phyloP scores from a whole-genome alignment of 2,113 vertebrate genomes.

The Sphaerodactylus townsendi region DNA sequence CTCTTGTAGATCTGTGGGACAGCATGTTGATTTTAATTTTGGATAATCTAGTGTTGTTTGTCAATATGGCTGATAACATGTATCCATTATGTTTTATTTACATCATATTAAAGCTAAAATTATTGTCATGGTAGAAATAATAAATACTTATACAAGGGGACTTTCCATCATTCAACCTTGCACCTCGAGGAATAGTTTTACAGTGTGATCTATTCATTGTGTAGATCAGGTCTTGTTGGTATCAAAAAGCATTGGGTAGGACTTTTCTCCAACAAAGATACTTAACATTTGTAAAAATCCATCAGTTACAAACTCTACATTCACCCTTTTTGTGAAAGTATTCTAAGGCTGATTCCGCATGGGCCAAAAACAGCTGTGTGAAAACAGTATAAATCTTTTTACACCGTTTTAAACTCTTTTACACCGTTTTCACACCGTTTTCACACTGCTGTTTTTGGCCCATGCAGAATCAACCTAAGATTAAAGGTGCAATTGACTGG shows the following conservation, averaged over 20 bases:
- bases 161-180: too few relatives aligned
- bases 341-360: too few relatives aligned
- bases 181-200: background rate
- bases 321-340: background rate
- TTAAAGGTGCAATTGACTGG: background rate
- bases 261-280: background rate
- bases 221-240: background rate
- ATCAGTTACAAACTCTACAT: background rate
- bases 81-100: background rate
- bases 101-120: background rate
- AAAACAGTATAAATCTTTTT: too few relatives aligned
- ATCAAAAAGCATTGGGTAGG: background rate
- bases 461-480: too few relatives aligned
- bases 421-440: too few relatives aligned
- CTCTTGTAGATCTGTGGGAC: background rate
- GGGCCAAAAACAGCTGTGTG: too few relatives aligned
- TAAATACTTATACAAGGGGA: background rate
- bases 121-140: background rate
- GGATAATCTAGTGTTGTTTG: background rate
- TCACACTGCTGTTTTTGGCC: too few relatives aligned
- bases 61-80: background rate
- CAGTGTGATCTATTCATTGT: background rate
- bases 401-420: too few relatives aligned
- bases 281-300: background rate
- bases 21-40: slow-evolving; percentile 1